Evolutionary conservation across 1,140 invertebrate species (phyloP).

Genomic region (Leptinotarsa lineolata): DNA sequence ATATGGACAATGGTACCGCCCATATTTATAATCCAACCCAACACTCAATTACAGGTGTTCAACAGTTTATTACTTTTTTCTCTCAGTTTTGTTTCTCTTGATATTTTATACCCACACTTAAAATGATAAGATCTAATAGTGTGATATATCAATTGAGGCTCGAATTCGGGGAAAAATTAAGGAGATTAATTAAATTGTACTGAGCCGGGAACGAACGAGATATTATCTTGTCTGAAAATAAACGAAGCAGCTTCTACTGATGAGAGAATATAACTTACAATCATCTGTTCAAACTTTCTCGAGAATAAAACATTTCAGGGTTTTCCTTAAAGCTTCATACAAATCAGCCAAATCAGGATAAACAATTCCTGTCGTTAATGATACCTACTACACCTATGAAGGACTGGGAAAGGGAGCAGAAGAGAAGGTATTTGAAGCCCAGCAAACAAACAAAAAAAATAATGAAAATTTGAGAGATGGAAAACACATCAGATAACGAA

Average conservation of each 20-base stretch:
- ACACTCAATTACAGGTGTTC: constrained; percentile 26
- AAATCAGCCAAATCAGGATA: too few relatives aligned
- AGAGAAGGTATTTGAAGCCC: too few relatives aligned
- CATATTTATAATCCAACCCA: constrained; percentile 30
- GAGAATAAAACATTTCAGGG: too few relatives aligned
- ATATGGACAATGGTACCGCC: constrained; percentile 34
- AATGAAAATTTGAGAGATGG: too few relatives aligned
- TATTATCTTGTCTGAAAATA: neutral
- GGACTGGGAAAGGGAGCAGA: too few relatives aligned
- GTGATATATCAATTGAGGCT: constrained; percentile 24
- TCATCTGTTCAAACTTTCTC: neutral
- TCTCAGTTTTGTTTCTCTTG: constrained; percentile 16
- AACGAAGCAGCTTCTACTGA: neutral
- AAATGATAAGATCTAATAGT: constrained; percentile 15
- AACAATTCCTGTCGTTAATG: too few relatives aligned
- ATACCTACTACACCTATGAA: too few relatives aligned
- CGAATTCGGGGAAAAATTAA: constrained; percentile 1
- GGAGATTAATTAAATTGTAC: constrained; percentile 14
- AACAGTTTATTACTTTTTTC: constrained; percentile 7
- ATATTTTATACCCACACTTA: constrained; percentile 18
- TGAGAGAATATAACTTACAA: neutral
- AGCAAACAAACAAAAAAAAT: too few relatives aligned
- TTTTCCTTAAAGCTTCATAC: too few relatives aligned
- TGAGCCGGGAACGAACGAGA: neutral
- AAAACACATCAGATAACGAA: too few relatives aligned